Percentiles rank a stretch among this genome's conserved stretches.
Conservation (phyloP, 2,888 invertebrate genomes). For the Acheta domesticus region DNA sequence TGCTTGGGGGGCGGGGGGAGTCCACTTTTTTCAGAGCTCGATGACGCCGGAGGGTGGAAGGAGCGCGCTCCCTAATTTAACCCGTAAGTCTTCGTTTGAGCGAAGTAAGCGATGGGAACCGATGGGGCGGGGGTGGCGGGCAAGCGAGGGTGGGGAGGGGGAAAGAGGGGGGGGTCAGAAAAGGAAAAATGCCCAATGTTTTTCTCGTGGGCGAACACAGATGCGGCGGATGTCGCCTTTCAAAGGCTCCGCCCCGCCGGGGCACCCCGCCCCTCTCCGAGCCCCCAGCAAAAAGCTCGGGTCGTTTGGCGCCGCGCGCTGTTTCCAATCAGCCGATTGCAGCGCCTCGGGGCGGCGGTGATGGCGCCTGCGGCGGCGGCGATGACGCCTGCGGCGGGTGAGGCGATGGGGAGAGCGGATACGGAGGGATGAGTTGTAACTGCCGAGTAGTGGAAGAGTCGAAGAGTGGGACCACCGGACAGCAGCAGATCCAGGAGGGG, state of each 20-base stretch:
- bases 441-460: too few relatives aligned
- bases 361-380: background rate
- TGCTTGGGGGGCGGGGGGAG: background rate
- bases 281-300: background rate
- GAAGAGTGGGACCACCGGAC: too few relatives aligned
- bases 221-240: background rate
- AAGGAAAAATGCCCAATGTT: background rate
- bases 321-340: background rate
- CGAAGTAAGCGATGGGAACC: background rate
- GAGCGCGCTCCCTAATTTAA: background rate
- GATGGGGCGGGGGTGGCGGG: too few relatives aligned
- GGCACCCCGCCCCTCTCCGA: too few relatives aligned
- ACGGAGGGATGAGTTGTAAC: too few relatives aligned
- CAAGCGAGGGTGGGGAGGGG: too few relatives aligned
- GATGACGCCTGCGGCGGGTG: background rate
- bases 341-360: background rate
- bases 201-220: background rate
- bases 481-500: too few relatives aligned
- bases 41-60: background rate
- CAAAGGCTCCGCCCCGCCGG: background rate
- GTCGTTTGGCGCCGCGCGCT: background rate
- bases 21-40: background rate
- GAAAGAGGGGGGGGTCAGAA: too few relatives aligned
- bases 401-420: too few relatives aligned
- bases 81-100: conserved; percentile 3